Conservation (phyloP, 2,888 invertebrate species). For the Herminia tarsipennalis region DNA sequence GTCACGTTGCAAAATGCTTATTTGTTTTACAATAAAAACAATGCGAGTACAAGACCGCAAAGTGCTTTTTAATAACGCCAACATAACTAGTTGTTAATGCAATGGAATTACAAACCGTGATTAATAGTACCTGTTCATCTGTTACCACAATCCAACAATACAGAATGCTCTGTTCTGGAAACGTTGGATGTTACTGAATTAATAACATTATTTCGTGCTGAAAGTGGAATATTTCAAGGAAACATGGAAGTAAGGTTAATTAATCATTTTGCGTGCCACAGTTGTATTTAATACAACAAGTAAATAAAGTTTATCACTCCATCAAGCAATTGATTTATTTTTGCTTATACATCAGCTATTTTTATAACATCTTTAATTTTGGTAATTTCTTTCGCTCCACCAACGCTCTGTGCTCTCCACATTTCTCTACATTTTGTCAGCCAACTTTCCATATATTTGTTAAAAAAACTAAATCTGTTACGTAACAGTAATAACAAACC, state of each 20-base stretch:
- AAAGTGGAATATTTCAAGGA: constrained; percentile 36
- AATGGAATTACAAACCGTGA: constrained; percentile 22
- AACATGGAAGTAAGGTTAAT: constrained; percentile 23
- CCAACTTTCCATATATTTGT: background rate
- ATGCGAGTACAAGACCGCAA: too few relatives aligned
- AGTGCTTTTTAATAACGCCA: constrained; percentile 42
- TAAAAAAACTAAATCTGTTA: background rate
- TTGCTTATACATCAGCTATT: too few relatives aligned
- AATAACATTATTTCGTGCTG: constrained; percentile 44
- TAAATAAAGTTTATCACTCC: too few relatives aligned
- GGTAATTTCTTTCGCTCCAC: too few relatives aligned
- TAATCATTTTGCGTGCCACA: constrained; percentile 17
- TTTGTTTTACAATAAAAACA: constrained; percentile 28
- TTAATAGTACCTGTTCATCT: constrained; percentile 37
- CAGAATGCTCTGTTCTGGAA: constrained; percentile 23
- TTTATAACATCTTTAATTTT: too few relatives aligned
- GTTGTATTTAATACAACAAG: background rate
- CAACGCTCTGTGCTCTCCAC: too few relatives aligned
- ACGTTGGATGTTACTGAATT: constrained; percentile 35
- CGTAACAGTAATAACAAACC: background rate
- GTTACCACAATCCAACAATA: constrained; percentile 24
- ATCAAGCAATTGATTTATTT: too few relatives aligned
- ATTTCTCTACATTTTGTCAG: background rate
- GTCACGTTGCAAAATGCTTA: constrained; percentile 25
- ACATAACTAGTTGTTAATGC: constrained; percentile 21